Conservation (phyloP, 2,797 vertebrate genomes). For the Thripadectes ignobilis region DNA sequence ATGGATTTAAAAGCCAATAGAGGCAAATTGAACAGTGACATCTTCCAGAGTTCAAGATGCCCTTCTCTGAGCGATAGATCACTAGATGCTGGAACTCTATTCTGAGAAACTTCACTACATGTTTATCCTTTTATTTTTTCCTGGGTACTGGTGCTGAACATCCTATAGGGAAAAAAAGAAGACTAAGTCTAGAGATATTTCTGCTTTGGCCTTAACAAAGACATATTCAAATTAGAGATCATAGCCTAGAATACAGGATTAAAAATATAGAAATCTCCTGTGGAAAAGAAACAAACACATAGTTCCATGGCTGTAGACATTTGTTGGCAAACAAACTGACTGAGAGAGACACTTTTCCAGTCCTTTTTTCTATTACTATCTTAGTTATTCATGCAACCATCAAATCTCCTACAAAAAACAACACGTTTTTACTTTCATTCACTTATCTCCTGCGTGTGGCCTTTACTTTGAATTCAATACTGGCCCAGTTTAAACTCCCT, state of each 20-base stretch:
- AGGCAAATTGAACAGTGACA: background rate
- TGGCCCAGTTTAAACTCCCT: background rate
- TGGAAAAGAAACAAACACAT: background rate
- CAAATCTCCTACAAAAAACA: background rate
- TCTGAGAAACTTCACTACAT: background rate
- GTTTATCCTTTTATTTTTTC: background rate
- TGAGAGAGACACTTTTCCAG: background rate
- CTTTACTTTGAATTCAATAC: background rate
- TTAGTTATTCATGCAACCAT: background rate
- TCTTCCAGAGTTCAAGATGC: background rate
- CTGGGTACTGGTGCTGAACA: background rate
- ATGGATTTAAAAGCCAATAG: background rate
- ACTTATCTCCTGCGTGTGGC: background rate
- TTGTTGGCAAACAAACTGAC: background rate
- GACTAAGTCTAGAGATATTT: background rate
- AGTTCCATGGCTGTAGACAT: background rate
- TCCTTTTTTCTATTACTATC: background rate
- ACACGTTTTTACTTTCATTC: background rate
- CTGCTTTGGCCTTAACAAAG: background rate
- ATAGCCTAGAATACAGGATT: background rate
- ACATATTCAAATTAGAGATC: background rate
- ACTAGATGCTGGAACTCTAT: background rate
- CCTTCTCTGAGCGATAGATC: rapidly evolving
- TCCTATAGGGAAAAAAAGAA: background rate
- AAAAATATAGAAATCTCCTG: background rate